Percentiles rank a stretch among this genome's conserved stretches.
Evolutionary conservation across 1,140 invertebrate genomes (phyloP).

Genomic region (Sycophila sp.): DNA sequence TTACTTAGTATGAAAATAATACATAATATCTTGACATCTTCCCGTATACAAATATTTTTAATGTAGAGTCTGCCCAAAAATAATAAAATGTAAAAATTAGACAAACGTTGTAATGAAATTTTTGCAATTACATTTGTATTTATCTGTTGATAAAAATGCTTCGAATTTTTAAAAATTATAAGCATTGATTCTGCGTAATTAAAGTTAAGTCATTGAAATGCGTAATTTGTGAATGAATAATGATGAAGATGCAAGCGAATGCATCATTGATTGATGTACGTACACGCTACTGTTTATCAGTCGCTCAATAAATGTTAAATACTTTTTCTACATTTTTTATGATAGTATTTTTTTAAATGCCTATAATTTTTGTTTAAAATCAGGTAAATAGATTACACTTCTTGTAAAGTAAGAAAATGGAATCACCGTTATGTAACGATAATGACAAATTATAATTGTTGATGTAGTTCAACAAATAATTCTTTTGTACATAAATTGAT

Average conservation of each 20-base stretch:
- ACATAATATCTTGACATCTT: not conserved
- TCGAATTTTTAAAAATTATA: not conserved
- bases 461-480: not conserved
- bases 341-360: slow-evolving; percentile 14
- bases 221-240: not conserved
- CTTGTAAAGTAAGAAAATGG: not conserved
- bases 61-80: no score
- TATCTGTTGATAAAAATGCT: no score
- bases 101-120: no score
- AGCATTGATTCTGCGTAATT: not conserved
- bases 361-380: not conserved
- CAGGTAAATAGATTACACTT: not conserved
- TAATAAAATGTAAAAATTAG: no score
- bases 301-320: slow-evolving; percentile 27
- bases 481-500: slow-evolving; percentile 8
- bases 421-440: not conserved
- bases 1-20: slow-evolving; percentile 1
- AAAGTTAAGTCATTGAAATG: not conserved
- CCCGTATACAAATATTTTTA: slow-evolving; percentile 6
- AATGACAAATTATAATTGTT: not conserved
- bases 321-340: slow-evolving; percentile 35
- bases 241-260: not conserved
- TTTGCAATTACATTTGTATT: no score
- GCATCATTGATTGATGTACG: slow-evolving; percentile 19
- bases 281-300: not conserved